A percentile compares a stretch with the other conserved stretches of the same genome.
Evolutionary conservation across 1,140 invertebrate genomes (phyloP).

Genomic region (Micrasema longulum): DNA sequence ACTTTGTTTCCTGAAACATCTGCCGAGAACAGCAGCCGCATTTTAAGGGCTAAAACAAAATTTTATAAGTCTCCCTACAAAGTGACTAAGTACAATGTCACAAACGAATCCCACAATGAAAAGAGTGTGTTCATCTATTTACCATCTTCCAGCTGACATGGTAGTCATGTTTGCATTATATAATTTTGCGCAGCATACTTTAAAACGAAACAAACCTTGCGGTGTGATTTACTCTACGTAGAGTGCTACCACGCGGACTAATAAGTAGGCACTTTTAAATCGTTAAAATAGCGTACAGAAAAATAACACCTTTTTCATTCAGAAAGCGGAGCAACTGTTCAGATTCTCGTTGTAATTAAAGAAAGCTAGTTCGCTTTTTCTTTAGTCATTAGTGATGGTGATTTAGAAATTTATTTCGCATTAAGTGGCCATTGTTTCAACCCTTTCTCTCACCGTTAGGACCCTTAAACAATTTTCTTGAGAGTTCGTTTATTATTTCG

Average conservation of each 20-base stretch:
- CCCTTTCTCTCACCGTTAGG: conserved; percentile 23
- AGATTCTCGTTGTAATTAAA: conserved; percentile 34
- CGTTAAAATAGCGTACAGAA: conserved; percentile 5
- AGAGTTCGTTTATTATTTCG: conserved; percentile 34
- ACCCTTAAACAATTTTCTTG: conserved; percentile 29
- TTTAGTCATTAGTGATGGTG: conserved; percentile 19
- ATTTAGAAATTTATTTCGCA: conserved; percentile 40
- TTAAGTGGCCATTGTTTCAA: conserved; percentile 40
- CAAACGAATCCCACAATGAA: neutral
- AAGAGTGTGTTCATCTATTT: neutral
- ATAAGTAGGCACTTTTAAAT: neutral
- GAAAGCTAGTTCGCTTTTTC: conserved; percentile 6
- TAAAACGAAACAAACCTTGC: no score
- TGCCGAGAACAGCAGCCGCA: conserved; percentile 31
- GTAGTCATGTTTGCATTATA: no score
- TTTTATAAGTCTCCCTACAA: conserved; percentile 42
- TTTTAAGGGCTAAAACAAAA: conserved; percentile 41
- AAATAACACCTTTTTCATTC: neutral
- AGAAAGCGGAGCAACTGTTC: neutral
- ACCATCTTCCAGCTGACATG: no score
- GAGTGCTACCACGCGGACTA: neutral
- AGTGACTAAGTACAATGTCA: conserved; percentile 8
- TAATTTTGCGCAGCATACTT: no score
- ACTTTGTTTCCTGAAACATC: conserved; percentile 33
- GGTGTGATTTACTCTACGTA: no score